Evolutionary conservation across 1,140 invertebrate species (phyloP).

Genomic region (Musca domestica): DNA sequence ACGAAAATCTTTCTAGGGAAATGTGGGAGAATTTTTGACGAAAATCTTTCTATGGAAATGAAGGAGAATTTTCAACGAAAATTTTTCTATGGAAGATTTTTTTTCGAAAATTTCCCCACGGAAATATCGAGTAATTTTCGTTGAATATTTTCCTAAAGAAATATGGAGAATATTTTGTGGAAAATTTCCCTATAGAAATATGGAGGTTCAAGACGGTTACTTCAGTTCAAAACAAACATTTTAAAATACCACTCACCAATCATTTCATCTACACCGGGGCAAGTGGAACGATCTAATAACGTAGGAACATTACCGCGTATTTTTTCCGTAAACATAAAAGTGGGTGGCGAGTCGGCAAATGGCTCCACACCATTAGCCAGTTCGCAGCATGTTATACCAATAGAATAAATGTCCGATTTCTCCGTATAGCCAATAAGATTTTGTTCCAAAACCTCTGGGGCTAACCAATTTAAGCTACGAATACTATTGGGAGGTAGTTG

Average conservation of each 20-base stretch:
- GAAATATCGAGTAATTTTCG: no score
- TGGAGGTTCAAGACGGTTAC: no score
- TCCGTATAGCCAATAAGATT: slow-evolving; percentile 85
- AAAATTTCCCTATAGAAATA: no score
- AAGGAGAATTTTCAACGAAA: no score
- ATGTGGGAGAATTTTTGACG: no score
- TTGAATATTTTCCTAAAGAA: no score
- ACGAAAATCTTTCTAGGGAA: no score
- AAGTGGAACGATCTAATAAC: slow-evolving; percentile 74
- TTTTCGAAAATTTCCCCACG: no score
- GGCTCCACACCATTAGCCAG: slow-evolving; percentile 85
- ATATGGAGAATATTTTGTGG: no score
- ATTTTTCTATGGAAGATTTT: no score
- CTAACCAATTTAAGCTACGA: slow-evolving; percentile 80
- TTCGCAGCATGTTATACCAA: slow-evolving; percentile 86
- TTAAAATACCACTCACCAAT: slow-evolving; percentile 11
- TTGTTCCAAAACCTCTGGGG: slow-evolving; percentile 88
- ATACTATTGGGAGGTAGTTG: slow-evolving; percentile 69
- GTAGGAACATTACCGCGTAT: slow-evolving; percentile 75
- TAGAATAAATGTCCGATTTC: slow-evolving; percentile 86
- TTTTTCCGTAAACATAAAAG: slow-evolving; percentile 88
- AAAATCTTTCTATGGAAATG: no score
- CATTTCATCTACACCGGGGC: slow-evolving; percentile 57
- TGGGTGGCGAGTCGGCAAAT: slow-evolving; percentile 76
- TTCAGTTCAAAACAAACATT: no score